phyloP scores from a whole-genome alignment of 2,113 vertebrate species.

The Psittacula cyanocephala region DNA sequence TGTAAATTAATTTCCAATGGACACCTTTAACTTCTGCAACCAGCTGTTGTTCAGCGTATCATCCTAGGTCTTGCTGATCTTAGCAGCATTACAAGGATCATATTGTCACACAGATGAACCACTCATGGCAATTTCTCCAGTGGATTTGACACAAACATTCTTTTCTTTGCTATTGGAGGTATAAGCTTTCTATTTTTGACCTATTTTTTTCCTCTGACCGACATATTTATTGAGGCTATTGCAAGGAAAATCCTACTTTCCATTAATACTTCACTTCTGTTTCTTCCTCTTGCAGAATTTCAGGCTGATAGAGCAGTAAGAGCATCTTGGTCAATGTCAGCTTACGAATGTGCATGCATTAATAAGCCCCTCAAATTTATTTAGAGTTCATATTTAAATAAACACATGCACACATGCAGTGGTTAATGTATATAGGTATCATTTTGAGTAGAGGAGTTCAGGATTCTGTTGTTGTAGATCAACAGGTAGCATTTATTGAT shows the following conservation, averaged over 20 bases:
- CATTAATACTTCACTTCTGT: slow-evolving; percentile 15
- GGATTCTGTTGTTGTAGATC: not conserved
- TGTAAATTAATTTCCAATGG: slow-evolving; percentile 52
- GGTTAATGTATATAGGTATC: not conserved
- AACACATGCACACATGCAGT: not conserved
- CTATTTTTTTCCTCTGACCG: not conserved
- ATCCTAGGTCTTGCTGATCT: slow-evolving; percentile 13
- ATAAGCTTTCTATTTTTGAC: slow-evolving; percentile 43
- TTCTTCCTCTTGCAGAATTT: not conserved
- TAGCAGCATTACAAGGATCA: slow-evolving; percentile 35
- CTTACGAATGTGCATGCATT: not conserved
- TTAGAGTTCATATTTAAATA: not conserved
- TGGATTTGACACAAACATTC: slow-evolving; percentile 16
- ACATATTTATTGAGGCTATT: slow-evolving; percentile 42
- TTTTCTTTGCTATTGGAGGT: slow-evolving; percentile 55
- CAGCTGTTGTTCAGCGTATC: slow-evolving; percentile 12
- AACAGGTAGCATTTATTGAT: slow-evolving; percentile 50
- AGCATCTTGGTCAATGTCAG: not conserved
- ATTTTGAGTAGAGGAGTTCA: not conserved
- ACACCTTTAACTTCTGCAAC: slow-evolving; percentile 30
- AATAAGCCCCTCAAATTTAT: not conserved
- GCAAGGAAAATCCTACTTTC: slow-evolving; percentile 22
- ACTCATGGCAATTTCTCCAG: slow-evolving; percentile 31
- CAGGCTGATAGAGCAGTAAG: not conserved
- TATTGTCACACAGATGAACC: slow-evolving; percentile 49